Conservation (phyloP, 2,797 vertebrate genomes). For the Scolopax rusticola region DNA sequence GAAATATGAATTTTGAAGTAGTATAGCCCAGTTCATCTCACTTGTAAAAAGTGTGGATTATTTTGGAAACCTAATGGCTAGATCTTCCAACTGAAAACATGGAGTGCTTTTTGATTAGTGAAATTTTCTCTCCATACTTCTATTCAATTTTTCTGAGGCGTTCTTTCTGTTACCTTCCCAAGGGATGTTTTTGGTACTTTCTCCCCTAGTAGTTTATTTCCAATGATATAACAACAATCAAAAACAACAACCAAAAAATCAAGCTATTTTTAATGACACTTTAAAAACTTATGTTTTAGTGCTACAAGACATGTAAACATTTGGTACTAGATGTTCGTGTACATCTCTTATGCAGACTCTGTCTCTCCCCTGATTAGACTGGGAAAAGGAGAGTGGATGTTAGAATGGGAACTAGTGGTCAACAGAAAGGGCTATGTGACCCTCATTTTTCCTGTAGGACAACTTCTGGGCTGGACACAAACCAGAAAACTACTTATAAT, state of each 20-base stretch:
- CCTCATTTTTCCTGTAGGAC: not conserved
- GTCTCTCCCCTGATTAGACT: not conserved
- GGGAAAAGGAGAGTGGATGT: not conserved
- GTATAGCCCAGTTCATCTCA: not conserved
- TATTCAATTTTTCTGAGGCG: not conserved
- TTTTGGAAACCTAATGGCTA: not conserved
- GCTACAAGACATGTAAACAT: not conserved
- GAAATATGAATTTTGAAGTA: slow-evolving; percentile 36
- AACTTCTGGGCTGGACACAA: not conserved
- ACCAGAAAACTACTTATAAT: not conserved
- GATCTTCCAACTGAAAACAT: not conserved
- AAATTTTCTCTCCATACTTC: not conserved
- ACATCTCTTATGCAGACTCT: not conserved
- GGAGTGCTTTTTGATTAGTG: not conserved
- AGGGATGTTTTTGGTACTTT: not conserved
- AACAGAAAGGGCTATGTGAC: not conserved
- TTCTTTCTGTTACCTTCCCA: not conserved
- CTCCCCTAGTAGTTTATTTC: not conserved
- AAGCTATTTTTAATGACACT: not conserved
- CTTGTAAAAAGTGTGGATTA: not conserved
- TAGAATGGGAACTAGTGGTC: not conserved
- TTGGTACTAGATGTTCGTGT: not conserved
- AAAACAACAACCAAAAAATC: not conserved
- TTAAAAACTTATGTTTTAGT: not conserved
- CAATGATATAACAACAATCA: not conserved